Base-by-base conservation (phyloP, 1,140 invertebrate genomes). In the Heliconius melpomene region DNA sequence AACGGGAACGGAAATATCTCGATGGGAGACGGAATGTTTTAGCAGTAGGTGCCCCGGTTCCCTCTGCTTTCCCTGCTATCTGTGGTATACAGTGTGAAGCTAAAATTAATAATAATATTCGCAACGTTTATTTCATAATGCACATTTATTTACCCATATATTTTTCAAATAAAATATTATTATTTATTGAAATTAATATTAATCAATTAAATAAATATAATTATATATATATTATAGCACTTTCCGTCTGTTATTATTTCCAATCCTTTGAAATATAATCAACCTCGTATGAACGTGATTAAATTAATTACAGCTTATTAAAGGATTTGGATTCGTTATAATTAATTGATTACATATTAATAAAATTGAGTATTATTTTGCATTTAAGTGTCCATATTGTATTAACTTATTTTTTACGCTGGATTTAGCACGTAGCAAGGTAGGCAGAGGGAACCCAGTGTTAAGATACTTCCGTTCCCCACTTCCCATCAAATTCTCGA, bases 251-350 rank as follows among this genome's bases (percentile, higher is more conserved):
- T 66, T 66, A 66, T 29, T 23, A 29, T 66, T 66, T 66, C 13
- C 60, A 66, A 66, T 26, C 60, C 60, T 66, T 66, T 66, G 8
- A 66, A 66, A 66, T 16, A n/a, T 26, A 66, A 29, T 29, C 26
- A 66, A 29, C 60, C 60, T 66, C 13, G 26, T 29, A 29, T 66
- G 60, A 3, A 29, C 60, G 60, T 29, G 26, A 66, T 66, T 66
- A 29, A 66, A 66, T 66, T 66, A 66, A 29, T 66, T 66, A 66
- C 6, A 66, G 60, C 60, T 66, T 66, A 66, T 66, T 57, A 29
- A 29, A 16, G 60, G 23, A n/a, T 66, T 66, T 29, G 11, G 9
- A 66, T 66, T 66, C 60, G n/a, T 29, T 66, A 29, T 66, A 66
- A 66, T 66, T 66, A 66, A 66, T 26, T 66, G 60, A 66, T 66